Base-by-base conservation (phyloP, 2,113 vertebrate genomes). In the Rhinolophus sinicus region DNA sequence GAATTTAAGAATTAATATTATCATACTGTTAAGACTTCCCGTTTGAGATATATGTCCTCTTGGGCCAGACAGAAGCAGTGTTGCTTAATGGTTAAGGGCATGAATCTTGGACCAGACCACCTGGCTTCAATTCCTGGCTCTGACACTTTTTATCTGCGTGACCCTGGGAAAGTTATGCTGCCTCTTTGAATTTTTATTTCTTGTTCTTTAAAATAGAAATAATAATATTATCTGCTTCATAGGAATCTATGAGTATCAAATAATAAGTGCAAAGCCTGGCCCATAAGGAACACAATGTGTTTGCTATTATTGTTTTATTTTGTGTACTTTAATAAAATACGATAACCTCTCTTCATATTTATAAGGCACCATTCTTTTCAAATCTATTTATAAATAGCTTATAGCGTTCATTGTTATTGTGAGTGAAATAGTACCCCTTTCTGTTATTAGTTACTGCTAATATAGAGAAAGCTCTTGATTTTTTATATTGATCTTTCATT, bases 291-390 rank as follows among this genome's bases (percentile, higher is more conserved):
- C 3, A 28, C 16, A 19, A 11, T 38, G 30, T 30, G 26, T 44
- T 94, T 70, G 9, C 9, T 88, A 33, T 67, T 75, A 75, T 64
- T 44, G 44, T 87, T 85, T 83, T 76, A 89, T 82, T 83, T 92
- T 15, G 7, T 69, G 18, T 70, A 35, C n/a, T 56, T 90, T 62
- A 83, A 33, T 14, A 70, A 16, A 22, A 70, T 62, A 81, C 62
- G 52, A 64, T 40, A 87, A 33, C 7, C 35, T 69, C 52, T 92
- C 75, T 81, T 85, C 54, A 85, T 73, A 69, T 28, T 64, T 76
- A 64, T 56, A 67, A 14, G 22, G 2, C 28, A 75, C 2, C 22
- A 75, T 69, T 88, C 2, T 92, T 97, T 81, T 60, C 21, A 81
- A 85, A 35, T 85, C 38, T 80, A 78, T 56, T 69, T 14, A 60